Conservation (phyloP, 1,140 invertebrate species). For the Caenorhabditis tropicalis region DNA sequence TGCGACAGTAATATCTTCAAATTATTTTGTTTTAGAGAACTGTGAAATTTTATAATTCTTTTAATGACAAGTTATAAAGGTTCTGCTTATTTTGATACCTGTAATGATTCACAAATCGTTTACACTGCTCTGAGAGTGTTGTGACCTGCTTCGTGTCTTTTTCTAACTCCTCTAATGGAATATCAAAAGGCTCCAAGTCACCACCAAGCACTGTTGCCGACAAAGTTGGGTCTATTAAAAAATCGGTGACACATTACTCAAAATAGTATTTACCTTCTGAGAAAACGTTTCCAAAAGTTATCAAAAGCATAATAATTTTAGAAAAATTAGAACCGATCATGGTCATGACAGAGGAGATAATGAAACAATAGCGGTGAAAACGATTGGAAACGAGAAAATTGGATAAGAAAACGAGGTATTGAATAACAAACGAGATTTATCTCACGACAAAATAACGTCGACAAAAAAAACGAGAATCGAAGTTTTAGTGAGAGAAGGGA, state of each 20-base stretch:
- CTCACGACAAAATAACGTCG: too few species aligned
- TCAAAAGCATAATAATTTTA: background rate
- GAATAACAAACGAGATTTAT: background rate
- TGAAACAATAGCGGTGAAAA: slow-evolving; percentile 11
- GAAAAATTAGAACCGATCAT: background rate
- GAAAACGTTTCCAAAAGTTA: too few species aligned
- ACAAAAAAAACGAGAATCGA: too few species aligned
- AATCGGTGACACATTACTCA: background rate
- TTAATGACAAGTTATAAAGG: too few species aligned
- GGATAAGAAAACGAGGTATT: background rate
- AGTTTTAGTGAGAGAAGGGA: too few species aligned
- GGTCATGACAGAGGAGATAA: background rate
- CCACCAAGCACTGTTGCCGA: slow-evolving; percentile 2
- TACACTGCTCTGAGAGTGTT: slow-evolving; percentile 60
- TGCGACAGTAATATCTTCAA: slow-evolving; percentile 55
- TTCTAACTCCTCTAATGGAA: slow-evolving; percentile 59
- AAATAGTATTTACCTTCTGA: too few species aligned
- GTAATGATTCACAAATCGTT: slow-evolving; percentile 59
- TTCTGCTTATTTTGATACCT: slow-evolving; percentile 17
- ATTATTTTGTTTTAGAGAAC: background rate
- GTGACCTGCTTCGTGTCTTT: slow-evolving; percentile 62
- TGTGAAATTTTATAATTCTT: background rate
- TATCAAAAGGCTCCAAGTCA: slow-evolving; percentile 59
- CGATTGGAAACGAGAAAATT: background rate
- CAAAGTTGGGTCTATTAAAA: background rate